Conservation (phyloP, 2,113 vertebrate genomes). For the Galeopterus variegatus region DNA sequence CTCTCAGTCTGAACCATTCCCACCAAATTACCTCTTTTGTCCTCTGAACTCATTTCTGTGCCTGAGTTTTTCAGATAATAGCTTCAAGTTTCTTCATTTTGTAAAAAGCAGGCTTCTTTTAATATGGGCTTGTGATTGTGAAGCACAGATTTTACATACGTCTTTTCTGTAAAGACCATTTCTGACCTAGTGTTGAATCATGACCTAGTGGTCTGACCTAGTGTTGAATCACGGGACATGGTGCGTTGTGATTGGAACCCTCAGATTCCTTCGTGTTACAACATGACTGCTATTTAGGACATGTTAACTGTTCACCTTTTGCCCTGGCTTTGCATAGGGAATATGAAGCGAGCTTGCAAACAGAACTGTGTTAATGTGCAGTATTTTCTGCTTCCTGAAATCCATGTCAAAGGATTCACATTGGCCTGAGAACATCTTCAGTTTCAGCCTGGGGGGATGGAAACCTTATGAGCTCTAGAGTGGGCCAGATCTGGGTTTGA, state of each 20-base stretch:
- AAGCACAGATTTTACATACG: not conserved
- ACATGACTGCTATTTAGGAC: not conserved
- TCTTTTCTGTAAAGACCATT: slow-evolving; percentile 1
- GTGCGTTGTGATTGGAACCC: accelerated
- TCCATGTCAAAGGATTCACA: not conserved
- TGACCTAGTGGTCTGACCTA: not conserved
- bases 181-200: not conserved
- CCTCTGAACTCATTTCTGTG: slow-evolving; percentile 47
- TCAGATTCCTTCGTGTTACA: not conserved
- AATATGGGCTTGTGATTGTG: not conserved
- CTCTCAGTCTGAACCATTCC: not conserved
- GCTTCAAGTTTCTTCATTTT: not conserved
- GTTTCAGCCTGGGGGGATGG: not conserved
- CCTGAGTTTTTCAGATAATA: slow-evolving; percentile 54
- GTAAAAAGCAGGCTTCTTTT: slow-evolving; percentile 15
- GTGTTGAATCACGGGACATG: not conserved
- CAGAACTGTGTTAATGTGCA: not conserved
- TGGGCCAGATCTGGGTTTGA: not conserved
- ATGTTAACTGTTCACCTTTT: slow-evolving; percentile 68
- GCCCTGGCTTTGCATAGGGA: slow-evolving; percentile 63
- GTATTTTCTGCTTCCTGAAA: slow-evolving; percentile 27
- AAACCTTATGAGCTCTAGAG: not conserved
- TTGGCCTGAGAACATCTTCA: not conserved
- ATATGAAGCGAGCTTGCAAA: slow-evolving; percentile 45
- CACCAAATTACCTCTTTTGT: slow-evolving; percentile 15